Evolutionary conservation across 2,797 vertebrate species (phyloP).

Genomic region (Enteromius anoplus): DNA sequence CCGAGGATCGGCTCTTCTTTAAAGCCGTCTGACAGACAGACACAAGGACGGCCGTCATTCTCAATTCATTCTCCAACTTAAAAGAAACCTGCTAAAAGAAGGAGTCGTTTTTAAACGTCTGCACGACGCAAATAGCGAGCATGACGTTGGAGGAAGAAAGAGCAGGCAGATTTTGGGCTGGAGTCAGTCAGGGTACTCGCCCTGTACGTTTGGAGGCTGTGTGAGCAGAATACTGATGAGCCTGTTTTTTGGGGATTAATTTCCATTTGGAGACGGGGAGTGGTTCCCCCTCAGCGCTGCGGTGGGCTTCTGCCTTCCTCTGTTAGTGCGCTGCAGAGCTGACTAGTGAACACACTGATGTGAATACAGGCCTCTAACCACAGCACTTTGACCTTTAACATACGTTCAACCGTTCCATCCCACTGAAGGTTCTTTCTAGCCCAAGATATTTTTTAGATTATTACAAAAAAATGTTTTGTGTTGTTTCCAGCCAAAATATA

Average conservation of each 20-base stretch:
- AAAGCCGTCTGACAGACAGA: constrained; percentile 45
- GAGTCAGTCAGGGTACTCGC: not conserved
- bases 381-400: not conserved
- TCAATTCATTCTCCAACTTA: constrained; percentile 14
- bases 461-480: no score
- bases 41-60: constrained; percentile 7
- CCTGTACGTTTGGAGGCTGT: constrained; percentile 47
- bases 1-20: constrained; percentile 37
- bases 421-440: not conserved
- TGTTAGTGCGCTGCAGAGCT: constrained; percentile 6
- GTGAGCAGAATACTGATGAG: constrained; percentile 64
- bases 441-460: not conserved
- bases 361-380: not conserved
- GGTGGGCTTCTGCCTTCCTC: constrained; percentile 15
- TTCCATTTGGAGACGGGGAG: constrained; percentile 52
- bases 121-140: not conserved
- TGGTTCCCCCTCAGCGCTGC: constrained; percentile 54
- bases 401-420: not conserved
- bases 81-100: not conserved
- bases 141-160: constrained; percentile 8
- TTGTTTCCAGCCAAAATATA: no score
- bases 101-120: not conserved
- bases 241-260: constrained; percentile 57
- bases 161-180: not conserved
- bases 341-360: not conserved